phyloP scores from a whole-genome alignment of 2,888 invertebrate species.

The Spilosoma lubricipeda region DNA sequence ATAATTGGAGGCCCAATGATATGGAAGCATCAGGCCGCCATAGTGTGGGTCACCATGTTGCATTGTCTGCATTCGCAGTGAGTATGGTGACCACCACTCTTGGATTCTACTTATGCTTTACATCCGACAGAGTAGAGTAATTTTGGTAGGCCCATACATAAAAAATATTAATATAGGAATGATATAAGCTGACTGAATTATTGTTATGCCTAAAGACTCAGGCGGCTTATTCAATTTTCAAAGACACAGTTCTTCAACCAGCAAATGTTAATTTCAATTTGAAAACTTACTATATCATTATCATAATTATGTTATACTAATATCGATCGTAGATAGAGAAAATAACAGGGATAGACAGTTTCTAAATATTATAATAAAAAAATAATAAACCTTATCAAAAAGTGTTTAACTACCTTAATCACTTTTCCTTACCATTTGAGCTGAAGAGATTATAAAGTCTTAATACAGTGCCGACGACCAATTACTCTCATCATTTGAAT shows the following conservation, averaged over 20 bases:
- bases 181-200: not conserved
- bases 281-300: not conserved
- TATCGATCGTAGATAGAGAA: not conserved
- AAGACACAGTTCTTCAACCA: not conserved
- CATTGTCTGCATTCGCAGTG: too few relatives aligned
- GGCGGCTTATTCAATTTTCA: not conserved
- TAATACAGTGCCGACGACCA: constrained; percentile 69
- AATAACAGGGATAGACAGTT: not conserved
- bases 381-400: not conserved
- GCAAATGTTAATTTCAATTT: not conserved
- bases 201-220: too few relatives aligned
- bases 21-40: too few relatives aligned
- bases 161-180: too few relatives aligned
- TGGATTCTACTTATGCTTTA: too few relatives aligned
- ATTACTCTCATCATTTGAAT: constrained; percentile 72
- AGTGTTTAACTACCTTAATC: constrained; percentile 15
- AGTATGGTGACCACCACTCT: too few relatives aligned
- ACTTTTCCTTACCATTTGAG: constrained; percentile 47
- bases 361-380: not conserved
- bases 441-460: constrained; percentile 49
- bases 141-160: too few relatives aligned
- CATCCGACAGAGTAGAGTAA: too few relatives aligned
- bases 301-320: not conserved
- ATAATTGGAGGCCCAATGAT: not conserved
- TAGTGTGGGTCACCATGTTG: too few relatives aligned